Evolutionary conservation across 2,797 vertebrate genomes (phyloP), one percentile per base, ranked within the genome.

Genomic region (Platyrinchus mystaceus): DNA sequence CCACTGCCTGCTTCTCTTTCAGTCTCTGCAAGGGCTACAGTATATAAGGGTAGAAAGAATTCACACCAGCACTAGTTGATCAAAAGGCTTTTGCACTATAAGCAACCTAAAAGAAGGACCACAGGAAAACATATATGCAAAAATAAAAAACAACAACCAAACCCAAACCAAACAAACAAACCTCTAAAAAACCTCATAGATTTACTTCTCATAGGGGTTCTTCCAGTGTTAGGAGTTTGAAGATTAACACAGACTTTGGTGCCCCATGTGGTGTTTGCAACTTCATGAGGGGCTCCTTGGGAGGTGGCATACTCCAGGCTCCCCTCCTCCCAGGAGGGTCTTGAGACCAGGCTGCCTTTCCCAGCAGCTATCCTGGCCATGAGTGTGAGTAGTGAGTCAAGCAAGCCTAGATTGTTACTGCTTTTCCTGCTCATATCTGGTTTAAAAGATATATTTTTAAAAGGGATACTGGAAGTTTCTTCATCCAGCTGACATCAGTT

Each of bases 51-150:
- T 11, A 89, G 67, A 66, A 87, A 87, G 46, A 71, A 68, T 75
- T 80, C 21, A 36, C 21, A 74, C 16, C 10, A 53, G 52, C 19
- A 36, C 6, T 36, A 10, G 7, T 26, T 55, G 24, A n/a, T 83
- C 27, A 87, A 77, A 85, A 89, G 27, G 11, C 2, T 68, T 91
- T 94, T 77, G 58, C 22, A 53, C 24, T 9, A 20, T 44, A 44
- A 87, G 12, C 27, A 77, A 41, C 3, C 1, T 63, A 63, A 52
- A 76, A 52, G 21, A 79, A 90, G 5, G 10, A 52, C 4, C 32
- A 49, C 0, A 0, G 4, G 13, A 4, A 93, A 68, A 37, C 14
- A 27, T 12, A 39, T 0, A 14, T 14, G 10, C 21, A 53, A 41
- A 77, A 77, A 14, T 15, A 41, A 41, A 41, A 41, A 41, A 7